Evolutionary conservation across 2,113 vertebrate species (phyloP), one percentile per base, ranked within the genome.

Genomic region (Phalacrocorax brasilianus): DNA sequence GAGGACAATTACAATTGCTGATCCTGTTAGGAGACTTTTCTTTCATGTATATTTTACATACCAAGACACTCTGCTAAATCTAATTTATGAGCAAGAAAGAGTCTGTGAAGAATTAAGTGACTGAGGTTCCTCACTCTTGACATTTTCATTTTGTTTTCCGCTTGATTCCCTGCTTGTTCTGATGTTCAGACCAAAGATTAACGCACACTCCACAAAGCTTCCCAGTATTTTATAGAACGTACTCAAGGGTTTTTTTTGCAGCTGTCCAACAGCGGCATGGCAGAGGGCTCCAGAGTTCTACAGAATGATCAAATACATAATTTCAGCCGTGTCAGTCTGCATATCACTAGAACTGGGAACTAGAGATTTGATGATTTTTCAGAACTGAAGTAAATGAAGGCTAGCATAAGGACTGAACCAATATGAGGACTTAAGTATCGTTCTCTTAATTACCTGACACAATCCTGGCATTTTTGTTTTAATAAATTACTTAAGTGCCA

Each of bases 31-130:
- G 33, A 82, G 49, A 66, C 32, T 68, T 61, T 49, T 63, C 63
- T 94, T 95, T 92, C 47, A 62, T 91, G 50, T 89, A 19, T 88
- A 76, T 95, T 93, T 95, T 75, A 95, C 56, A 55, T 58, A 87
- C 26, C 1, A 12, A 91, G 87, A 63, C 72, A 44, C 52, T 93
- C 72, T 55, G 44, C n/a, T 89, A 75, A 26, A 87, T 68, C 44
- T 89, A 67, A 95, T 87, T 91, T 84, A 84, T 0, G 0, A 84
- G 50, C 76, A 87, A 87, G 78, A 50, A 61, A 61, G 56, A 71
- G n/a, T 42, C 70, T 62, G 7, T 20, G n/a, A 78, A 89, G 86
- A 82, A 92, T 73, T 49, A 92, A 74, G 24, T 49, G 75, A 63
- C 50, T n/a, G 53, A 89, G 40, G 47, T 78, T 74, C 65, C 49